Evolutionary conservation across 2,113 vertebrate species (phyloP).

Genomic region (Proteles cristata): DNA sequence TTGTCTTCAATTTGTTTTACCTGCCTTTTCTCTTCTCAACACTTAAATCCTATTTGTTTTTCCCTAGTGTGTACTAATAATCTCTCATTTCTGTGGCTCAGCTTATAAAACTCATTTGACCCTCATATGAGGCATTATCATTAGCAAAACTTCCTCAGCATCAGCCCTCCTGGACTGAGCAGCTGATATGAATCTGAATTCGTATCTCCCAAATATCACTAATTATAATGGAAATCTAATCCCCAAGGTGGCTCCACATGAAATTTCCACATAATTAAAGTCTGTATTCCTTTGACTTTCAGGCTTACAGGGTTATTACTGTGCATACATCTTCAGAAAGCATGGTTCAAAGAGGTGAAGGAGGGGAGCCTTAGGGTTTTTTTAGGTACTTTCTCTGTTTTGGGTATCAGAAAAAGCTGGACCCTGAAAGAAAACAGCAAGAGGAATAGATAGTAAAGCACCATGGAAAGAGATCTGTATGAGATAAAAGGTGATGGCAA

Average conservation of each 20-base stretch:
- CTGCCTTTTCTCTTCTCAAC: neutral
- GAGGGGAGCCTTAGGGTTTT: neutral
- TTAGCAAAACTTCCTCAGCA: neutral
- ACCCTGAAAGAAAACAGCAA: neutral
- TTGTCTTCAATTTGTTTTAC: neutral
- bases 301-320: neutral
- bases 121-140: neutral
- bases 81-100: neutral
- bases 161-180: neutral
- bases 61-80: neutral
- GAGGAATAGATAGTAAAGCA: neutral
- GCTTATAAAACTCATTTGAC: neutral
- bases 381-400: neutral
- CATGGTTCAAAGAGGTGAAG: neutral
- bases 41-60: neutral
- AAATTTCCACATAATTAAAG: neutral
- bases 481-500: neutral
- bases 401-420: neutral
- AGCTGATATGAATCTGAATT: slow-evolving; percentile 1
- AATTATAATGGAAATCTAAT: neutral
- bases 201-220: neutral
- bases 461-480: neutral
- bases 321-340: neutral
- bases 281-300: neutral
- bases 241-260: neutral